Percentiles rank a stretch among this genome's conserved stretches.
Conservation (phyloP, 2,888 invertebrate species). For the Julus scandinavius region DNA sequence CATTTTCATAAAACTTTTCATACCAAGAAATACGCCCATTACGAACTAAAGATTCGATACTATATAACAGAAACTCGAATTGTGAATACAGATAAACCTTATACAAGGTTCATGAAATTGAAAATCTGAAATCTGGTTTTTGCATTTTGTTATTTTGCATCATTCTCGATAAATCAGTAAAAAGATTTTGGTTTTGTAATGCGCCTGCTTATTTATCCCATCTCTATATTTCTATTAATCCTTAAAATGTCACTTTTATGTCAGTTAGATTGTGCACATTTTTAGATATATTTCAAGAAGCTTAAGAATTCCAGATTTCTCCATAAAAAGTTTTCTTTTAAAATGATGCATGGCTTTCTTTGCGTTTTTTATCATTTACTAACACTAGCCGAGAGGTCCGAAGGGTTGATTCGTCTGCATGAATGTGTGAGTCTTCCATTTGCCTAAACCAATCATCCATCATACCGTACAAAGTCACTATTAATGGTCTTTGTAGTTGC, state of each 20-base stretch:
- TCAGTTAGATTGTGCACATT: not conserved
- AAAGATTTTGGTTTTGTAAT: not conserved
- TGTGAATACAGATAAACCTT: not conserved
- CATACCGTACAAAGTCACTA: not conserved
- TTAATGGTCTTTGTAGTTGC: not conserved
- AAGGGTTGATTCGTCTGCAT: conserved; percentile 26
- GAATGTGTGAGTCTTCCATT: not conserved
- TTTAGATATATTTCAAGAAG: not conserved
- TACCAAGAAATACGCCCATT: not conserved
- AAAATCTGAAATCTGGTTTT: too few relatives aligned
- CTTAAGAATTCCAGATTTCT: too few relatives aligned
- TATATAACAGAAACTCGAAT: not conserved
- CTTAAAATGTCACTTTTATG: too few relatives aligned
- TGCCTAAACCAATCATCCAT: conserved; percentile 19
- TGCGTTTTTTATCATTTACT: not conserved
- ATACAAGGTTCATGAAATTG: not conserved
- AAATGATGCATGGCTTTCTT: not conserved
- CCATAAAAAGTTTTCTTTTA: not conserved
- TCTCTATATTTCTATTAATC: too few relatives aligned
- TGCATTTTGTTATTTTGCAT: not conserved
- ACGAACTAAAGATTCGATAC: not conserved
- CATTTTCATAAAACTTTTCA: not conserved
- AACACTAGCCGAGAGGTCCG: not conserved
- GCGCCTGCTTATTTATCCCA: not conserved
- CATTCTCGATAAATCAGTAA: not conserved